phyloP scores from a whole-genome alignment of 2,113 vertebrate species.

The Channa argus region DNA sequence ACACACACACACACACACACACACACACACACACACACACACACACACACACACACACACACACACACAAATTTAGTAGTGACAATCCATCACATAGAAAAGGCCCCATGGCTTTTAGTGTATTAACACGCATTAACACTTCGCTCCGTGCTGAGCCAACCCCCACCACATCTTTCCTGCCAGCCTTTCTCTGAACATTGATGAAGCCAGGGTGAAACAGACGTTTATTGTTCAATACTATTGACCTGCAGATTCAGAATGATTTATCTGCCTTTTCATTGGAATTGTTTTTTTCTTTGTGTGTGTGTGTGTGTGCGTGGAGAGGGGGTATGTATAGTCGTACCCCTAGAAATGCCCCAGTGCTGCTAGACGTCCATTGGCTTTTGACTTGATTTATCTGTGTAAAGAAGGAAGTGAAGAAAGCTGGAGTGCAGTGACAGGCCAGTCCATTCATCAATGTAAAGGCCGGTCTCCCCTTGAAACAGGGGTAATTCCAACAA shows the following conservation, averaged over 20 bases:
- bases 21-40: slow-evolving; percentile 5
- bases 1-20: no score
- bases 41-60: no score
- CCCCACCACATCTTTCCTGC: slow-evolving; percentile 20
- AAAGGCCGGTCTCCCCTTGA: slow-evolving; percentile 68
- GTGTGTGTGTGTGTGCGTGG: slow-evolving; percentile 18
- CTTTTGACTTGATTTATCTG: slow-evolving; percentile 72
- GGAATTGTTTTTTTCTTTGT: slow-evolving; percentile 57
- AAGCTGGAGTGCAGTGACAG: slow-evolving; percentile 47
- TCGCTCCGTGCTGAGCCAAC: slow-evolving; percentile 26
- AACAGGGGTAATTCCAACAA: slow-evolving; percentile 52
- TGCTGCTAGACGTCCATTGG: slow-evolving; percentile 25
- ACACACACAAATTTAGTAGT: slow-evolving; percentile 64
- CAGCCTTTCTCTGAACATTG: slow-evolving; percentile 39
- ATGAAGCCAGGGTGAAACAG: slow-evolving; percentile 49
- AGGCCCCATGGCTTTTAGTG: slow-evolving; percentile 75
- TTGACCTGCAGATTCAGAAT: slow-evolving; percentile 62
- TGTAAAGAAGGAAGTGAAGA: slow-evolving; percentile 52
- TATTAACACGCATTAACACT: slow-evolving; percentile 78
- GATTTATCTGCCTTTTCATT: slow-evolving; percentile 75
- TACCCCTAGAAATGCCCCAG: slow-evolving; percentile 25
- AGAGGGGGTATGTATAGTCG: slow-evolving; percentile 36
- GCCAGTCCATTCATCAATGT: slow-evolving; percentile 63
- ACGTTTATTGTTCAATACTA: slow-evolving; percentile 63
- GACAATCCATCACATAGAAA: slow-evolving; percentile 66